Evolutionary conservation across 2,888 invertebrate species (phyloP), one percentile per base, ranked within the genome.

Genomic region (Conops quadrifasciatus): DNA sequence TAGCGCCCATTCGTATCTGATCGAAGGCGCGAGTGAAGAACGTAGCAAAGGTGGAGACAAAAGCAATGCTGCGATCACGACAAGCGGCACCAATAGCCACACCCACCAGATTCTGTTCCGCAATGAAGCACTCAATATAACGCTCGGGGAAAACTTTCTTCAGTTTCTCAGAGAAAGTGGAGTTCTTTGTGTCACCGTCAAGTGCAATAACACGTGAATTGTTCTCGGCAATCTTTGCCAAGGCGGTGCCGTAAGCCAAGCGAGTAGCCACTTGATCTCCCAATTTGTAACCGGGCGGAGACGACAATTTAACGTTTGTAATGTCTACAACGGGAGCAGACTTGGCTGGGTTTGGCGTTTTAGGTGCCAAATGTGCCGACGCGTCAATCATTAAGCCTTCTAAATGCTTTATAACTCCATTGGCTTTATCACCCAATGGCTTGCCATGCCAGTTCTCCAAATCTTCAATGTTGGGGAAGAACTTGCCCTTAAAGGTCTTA

Each of bases 1-100:
- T 97, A 65, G 98, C 99, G 24, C 96, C 99, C 98, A 99, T 99
- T 75, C 99, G 93, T 83, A 99, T 95, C 92, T 99, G 98, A 88
- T 99, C 98, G 85, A 94, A 97, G 64, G 97, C 96, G 79, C 99
- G 90, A 2, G 95, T 94, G 86, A 98, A 94, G 91, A 99, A 99
- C 2, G 96, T 95, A 49, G 98, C 98, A 87, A 99, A 99, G 13
- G 99, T 98, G 71, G 97, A 97, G 2, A 92, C 94, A 87, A 99
- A 99, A 1, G 96, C 93, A 64, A 99, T 91, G 7, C 96, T 93
- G 74, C 99, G 91, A 83, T 94, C 93, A 75, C 99, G 90, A 83
- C 97, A 97, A 21, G 95, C 94, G 69, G 94, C 94, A 28, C 99
- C 99, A 78, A 97, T 95, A 0, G 95, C 98, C 72, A 97, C 96